Evolutionary conservation across 1,140 invertebrate species (phyloP).

Genomic region (Grapholita molesta): DNA sequence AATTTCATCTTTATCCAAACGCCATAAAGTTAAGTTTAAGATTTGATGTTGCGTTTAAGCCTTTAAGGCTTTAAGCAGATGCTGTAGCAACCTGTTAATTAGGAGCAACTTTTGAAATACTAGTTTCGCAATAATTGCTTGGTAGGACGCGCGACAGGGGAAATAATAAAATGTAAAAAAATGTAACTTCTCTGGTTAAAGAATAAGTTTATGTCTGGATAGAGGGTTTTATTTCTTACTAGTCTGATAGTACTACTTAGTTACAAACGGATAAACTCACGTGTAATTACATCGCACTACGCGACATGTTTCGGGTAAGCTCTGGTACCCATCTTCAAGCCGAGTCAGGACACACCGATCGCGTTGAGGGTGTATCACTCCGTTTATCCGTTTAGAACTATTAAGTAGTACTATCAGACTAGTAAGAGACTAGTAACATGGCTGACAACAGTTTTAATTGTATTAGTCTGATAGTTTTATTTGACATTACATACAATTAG

Average conservation of each 20-base stretch:
- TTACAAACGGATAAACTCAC: no score
- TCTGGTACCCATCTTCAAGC: no score
- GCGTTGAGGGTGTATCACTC: no score
- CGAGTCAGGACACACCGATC: no score
- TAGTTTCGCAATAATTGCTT: constrained; percentile 55
- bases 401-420: background rate
- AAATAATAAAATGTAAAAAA: constrained; percentile 46
- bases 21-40: background rate
- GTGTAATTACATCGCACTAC: no score
- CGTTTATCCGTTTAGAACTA: no score
- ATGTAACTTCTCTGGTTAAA: constrained; percentile 34
- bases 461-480: no score
- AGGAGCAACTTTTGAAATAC: constrained; percentile 52
- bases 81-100: constrained; percentile 50
- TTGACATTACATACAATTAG: no score
- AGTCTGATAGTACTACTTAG: constrained; percentile 7
- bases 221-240: constrained; percentile 21
- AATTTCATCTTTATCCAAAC: constrained; percentile 8
- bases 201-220: constrained; percentile 39
- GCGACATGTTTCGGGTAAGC: no score
- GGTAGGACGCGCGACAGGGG: constrained; percentile 46
- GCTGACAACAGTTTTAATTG: no score
- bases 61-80: constrained; percentile 35
- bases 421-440: no score
- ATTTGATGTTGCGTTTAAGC: background rate